Percentiles rank a stretch among this genome's conserved stretches.
These are phyloP conservation scores for Micrasema longulum DNA, from an alignment of 1,140 invertebrate species.

Conservation along the genomic window DNA sequence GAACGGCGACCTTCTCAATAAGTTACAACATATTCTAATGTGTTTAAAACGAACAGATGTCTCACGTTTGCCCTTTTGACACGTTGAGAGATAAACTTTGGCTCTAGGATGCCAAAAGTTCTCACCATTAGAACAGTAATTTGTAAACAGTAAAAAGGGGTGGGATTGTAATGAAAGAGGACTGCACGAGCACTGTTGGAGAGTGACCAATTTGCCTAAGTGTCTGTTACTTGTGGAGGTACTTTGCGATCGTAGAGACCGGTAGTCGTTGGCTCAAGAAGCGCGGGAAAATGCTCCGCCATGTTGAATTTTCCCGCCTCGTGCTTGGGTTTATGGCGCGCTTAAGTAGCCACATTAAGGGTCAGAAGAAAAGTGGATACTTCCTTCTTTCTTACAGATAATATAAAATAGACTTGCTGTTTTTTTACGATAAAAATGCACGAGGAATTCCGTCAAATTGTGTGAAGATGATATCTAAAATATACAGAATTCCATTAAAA, in stretches of 20 bases:
- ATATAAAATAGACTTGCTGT: no score
- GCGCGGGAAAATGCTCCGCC: conserved; percentile 11
- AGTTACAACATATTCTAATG: no score
- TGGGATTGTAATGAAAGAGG: neutral
- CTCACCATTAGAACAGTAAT: no score
- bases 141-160: neutral
- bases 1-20: neutral
- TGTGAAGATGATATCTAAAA: no score
- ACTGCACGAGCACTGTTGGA: neutral
- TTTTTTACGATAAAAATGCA: no score
- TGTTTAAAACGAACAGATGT: no score
- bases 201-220: conserved; percentile 18
- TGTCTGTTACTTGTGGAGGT: conserved; percentile 7
- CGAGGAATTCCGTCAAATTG: no score
- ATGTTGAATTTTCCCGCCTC: neutral
- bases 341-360: conserved; percentile 9
- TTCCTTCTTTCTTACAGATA: conserved; percentile 43
- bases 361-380: no score
- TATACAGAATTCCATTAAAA: no score
- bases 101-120: no score
- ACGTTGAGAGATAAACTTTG: no score
- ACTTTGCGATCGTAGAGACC: neutral
- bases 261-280: conserved; percentile 9
- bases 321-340: neutral
- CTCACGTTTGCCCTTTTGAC: no score